Evolutionary conservation across 2,888 invertebrate species (phyloP), one percentile per base, ranked within the genome.

Genomic region (Beris chalybata): DNA sequence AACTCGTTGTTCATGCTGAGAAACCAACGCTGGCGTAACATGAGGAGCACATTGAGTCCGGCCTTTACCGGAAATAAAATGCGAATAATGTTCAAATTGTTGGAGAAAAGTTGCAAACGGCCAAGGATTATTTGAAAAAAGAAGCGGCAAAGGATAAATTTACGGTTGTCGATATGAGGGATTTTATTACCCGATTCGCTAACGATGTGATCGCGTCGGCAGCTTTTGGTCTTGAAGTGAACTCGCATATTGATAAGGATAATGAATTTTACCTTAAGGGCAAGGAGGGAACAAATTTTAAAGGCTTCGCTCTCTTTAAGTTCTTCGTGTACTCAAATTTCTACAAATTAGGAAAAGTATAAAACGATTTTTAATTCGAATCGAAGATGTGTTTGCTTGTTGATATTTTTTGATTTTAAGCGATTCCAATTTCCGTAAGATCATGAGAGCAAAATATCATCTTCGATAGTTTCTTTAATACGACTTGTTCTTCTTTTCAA

Each of bases 61-160:
- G 81, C 82, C 0, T 84, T 84, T 71, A 84, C 85, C 6, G 81
- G 83, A 50, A 82, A 83, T 50, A 84, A 84, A 74, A 84, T 85
- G 71, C 78, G 81, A 5, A 78, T 81, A 4, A 32, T 32, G 7
- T 32, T 32, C 32, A 4, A 32, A 7, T 7, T 32, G 32, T 5
- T 32, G 32, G 73, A 71, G 15, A 74, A 76, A 12, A 77, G 76
- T 54, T 74, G 77, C 72, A 70, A 3, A 78, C 77, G 68, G 75
- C 76, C 12, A 72, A 77, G 48, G 68, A 73, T 0, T 73, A 75
- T 54, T 67, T 78, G 43, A 66, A 68, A 9, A 22, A 30, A 5
- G 13, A 59, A 7, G 13, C 11, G 6, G 45, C 13, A 7, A 52
- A 53, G 5, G 53, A 52, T n/a, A 4, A 5, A 1, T 15, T 63